Evolutionary conservation across 92 coral and sea anemone species (phyloP), one percentile per base, ranked within the genome.

Genomic region (Umimayanthus chanpuru): DNA sequence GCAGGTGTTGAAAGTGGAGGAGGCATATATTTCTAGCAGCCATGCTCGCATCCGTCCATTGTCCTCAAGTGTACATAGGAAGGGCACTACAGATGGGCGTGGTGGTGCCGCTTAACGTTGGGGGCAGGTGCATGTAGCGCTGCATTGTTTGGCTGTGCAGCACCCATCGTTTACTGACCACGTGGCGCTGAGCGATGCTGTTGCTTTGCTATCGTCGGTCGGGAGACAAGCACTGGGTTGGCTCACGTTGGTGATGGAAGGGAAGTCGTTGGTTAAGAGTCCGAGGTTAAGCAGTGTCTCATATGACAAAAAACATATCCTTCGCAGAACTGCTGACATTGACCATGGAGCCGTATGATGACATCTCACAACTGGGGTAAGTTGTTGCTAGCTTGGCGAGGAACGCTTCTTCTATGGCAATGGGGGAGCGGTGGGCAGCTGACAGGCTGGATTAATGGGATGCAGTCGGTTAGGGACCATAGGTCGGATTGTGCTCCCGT

Each of bases 1-100:
- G 89, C 95, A 92, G 0, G 90, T 90, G 86, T 92, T 92, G 81
- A 92, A 90, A 0, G 95, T 88, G 15, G 93, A 92, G 2, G 93
- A 82, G 43, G 91, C 73, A 55, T 91, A 91, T 65, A 89, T 67
- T 9, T 76, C 39, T 0, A 91, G 86, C 1, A 91, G 81, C 93
- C 93, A 91, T 15, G 81, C 58, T 25, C 85, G 77, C 92, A 90
- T 90, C 50, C 75, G 70, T 28, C 58, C 82, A 44, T 90, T 90
- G 78, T 89, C 85, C 44, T 75, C 92, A 0, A 89, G 84, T 44
- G 70, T 85, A 65, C 84, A 83, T 2, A 74, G 73, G 38, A 90
- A 90, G 0, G 92, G 92, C 4, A 90, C 82, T 20, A n/a, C 81
- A 15, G 73, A 2, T 49, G 89, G 92, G 12, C 92, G 86, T 8